Evolutionary conservation across 1,140 invertebrate genomes (phyloP), one percentile per base, ranked within the genome.

Genomic region (Thalassaphorura encarpata): DNA sequence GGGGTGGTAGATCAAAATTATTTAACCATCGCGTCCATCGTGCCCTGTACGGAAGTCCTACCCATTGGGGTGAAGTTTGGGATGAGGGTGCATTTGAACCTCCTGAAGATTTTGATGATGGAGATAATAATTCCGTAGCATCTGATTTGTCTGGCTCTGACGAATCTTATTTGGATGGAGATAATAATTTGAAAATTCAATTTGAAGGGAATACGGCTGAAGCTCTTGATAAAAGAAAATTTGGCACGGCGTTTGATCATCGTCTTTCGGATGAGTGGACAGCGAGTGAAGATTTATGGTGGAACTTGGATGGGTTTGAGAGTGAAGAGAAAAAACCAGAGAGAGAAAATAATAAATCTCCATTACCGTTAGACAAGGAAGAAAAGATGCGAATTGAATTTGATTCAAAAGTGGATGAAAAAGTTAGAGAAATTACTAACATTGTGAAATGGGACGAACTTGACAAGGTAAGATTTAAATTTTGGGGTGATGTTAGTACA

Each of bases 171-270:
- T 47, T 67, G n/a, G 67, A 69, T 53, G 68, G 67, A 56, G 68
- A 68, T 24, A 67, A 67, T 31, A 65, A 61, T 54, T 71, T 85
- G 0, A 75, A 79, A 40, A 89, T 89, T 62, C 81, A 86, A 56
- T 90, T 88, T 65, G 86, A 82, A 2, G 83, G 86, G 26, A 86
- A 88, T 71, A 78, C 86, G 33, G 88, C 87, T 1, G 87, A 90
- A 71, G 86, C 87, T 0, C 77, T 89, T 1, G 87, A 90, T 62
- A 72, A 60, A 60, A 70, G 61, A 60, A 74, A 57, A 63, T 70
- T 53, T 64, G 70, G 40, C 67, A 69, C 59, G 59, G 69, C 4
- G 2, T 58, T 62, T 61, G 61, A 67, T 53, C 52, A 65, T 53
- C 53, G 65, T 51, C 52, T 51, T 31, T 53, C 63, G 53, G 60